These are phyloP conservation scores for Gymnoscopelus microlampas DNA, from an alignment of 2,797 vertebrate species.

Conservation along the genomic window DNA sequence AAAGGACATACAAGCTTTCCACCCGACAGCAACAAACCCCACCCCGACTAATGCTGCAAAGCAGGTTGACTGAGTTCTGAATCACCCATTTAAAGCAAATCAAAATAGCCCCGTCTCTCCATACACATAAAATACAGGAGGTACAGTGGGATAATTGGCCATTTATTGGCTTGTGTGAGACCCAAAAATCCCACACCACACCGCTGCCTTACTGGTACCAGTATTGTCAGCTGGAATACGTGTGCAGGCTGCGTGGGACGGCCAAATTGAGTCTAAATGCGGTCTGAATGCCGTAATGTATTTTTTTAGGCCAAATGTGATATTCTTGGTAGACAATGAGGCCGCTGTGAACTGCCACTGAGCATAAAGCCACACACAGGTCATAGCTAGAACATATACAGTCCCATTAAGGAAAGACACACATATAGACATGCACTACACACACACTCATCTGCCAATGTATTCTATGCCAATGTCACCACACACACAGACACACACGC, in stretches of 20 bases:
- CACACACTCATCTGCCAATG: slow-evolving; percentile 18
- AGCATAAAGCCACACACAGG: slow-evolving; percentile 63
- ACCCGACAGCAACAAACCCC: too few relatives aligned
- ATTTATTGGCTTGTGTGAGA: slow-evolving; percentile 30
- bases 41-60: too few relatives aligned
- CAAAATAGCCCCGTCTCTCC: too few relatives aligned
- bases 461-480: background rate
- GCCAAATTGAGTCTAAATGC: slow-evolving; percentile 52
- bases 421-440: background rate
- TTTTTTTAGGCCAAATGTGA: slow-evolving; percentile 65
- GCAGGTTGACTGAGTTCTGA: too few relatives aligned
- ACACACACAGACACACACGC: slow-evolving; percentile 24
- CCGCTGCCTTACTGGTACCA: slow-evolving; percentile 52
- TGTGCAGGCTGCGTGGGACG: slow-evolving; percentile 36
- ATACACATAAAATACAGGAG: background rate
- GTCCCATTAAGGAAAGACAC: background rate
- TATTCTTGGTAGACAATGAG: slow-evolving; percentile 72
- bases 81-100: too few relatives aligned
- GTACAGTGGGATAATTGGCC: slow-evolving; percentile 32
- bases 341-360: slow-evolving; percentile 70
- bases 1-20: too few relatives aligned
- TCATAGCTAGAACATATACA: slow-evolving; percentile 41
- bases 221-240: slow-evolving; percentile 47
- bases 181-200: slow-evolving; percentile 46
- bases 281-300: slow-evolving; percentile 67